These are phyloP conservation scores for Eupsittula cactorum DNA, from an alignment of 2,113 vertebrate genomes.

Conservation along the genomic window DNA sequence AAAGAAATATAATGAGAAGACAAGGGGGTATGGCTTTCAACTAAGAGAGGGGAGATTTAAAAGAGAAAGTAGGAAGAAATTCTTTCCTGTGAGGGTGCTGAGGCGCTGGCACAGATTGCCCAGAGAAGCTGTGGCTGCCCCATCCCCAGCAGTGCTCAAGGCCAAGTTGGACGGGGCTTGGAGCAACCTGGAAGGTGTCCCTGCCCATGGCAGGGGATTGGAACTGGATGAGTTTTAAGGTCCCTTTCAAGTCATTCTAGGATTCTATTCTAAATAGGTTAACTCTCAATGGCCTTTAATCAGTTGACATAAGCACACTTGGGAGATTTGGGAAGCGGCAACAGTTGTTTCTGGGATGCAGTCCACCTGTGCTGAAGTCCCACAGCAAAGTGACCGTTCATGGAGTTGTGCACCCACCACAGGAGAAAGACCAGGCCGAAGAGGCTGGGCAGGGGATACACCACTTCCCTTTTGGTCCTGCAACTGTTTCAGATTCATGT, in stretches of 20 bases:
- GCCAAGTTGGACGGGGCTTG: not conserved
- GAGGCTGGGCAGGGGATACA: not conserved
- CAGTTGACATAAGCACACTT: not conserved
- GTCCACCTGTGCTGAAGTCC: not conserved
- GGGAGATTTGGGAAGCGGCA: not conserved
- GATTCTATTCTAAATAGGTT: not conserved
- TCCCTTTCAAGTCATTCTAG: not conserved
- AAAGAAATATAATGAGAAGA: not conserved
- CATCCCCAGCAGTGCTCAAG: not conserved
- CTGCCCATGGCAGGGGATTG: not conserved
- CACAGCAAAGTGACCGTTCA: rapidly evolving
- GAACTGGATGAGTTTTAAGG: not conserved
- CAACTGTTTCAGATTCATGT: not conserved
- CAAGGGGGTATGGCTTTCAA: not conserved
- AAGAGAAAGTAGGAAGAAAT: not conserved
- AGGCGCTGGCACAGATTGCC: not conserved
- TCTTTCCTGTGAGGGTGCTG: not conserved
- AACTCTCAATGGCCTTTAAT: not conserved
- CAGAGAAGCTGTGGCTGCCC: not conserved
- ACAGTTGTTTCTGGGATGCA: not conserved
- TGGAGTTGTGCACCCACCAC: not conserved
- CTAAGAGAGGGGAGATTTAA: not conserved
- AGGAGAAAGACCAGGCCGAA: not conserved
- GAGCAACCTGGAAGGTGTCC: not conserved
- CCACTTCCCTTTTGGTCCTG: not conserved